These are phyloP conservation scores for Ctenomys sociabilis DNA, from an alignment of 2,113 vertebrate genomes.

Conservation along the genomic window DNA sequence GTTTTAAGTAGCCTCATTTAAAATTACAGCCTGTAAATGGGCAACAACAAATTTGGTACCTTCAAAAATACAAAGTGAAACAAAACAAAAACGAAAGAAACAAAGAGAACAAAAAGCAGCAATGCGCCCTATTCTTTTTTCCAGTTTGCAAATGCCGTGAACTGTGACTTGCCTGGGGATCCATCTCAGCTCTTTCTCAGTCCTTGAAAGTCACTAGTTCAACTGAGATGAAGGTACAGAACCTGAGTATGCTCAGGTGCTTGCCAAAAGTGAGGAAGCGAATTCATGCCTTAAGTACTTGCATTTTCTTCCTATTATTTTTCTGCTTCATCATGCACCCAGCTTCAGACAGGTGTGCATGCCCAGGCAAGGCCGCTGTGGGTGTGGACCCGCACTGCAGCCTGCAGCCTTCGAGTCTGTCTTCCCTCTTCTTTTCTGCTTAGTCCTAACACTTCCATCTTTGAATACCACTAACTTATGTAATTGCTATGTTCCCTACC, in stretches of 20 bases:
- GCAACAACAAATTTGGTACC: background rate
- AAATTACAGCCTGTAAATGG: background rate
- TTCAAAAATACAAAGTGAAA: background rate
- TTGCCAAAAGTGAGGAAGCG: background rate
- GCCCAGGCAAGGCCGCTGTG: background rate
- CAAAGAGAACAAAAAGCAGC: background rate
- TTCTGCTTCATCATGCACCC: rapidly evolving
- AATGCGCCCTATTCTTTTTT: background rate
- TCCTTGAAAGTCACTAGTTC: background rate
- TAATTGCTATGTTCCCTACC: conserved; percentile 63
- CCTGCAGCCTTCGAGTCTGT: background rate
- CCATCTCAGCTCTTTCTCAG: rapidly evolving
- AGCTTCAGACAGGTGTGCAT: rapidly evolving
- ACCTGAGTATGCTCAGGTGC: too few relatives aligned
- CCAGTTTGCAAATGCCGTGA: background rate
- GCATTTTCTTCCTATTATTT: background rate
- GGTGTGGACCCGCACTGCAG: background rate
- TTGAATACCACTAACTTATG: conserved; percentile 67
- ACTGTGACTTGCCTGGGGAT: background rate
- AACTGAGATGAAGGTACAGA: background rate
- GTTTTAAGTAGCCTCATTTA: conserved; percentile 48
- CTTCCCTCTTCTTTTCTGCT: background rate
- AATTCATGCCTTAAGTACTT: too few relatives aligned
- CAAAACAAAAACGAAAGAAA: background rate
- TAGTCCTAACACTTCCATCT: conserved; percentile 26